phyloP scores from a whole-genome alignment of 1,140 invertebrate genomes.

The Hypsibius dujardini region DNA sequence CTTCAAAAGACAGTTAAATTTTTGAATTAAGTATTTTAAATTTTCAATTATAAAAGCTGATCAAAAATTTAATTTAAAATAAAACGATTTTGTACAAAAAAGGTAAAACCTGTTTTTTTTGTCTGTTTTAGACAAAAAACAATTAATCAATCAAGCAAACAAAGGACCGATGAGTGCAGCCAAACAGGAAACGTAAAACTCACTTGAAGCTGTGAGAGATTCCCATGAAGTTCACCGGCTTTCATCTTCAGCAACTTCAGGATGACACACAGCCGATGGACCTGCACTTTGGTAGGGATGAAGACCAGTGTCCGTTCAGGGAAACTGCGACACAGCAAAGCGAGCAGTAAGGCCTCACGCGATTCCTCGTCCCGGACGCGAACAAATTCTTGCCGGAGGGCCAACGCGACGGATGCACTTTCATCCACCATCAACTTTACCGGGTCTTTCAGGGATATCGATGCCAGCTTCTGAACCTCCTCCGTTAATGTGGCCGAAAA shows the following conservation, averaged over 20 bases:
- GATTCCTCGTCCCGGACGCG: conserved; percentile 46
- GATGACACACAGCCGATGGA: conserved; percentile 72
- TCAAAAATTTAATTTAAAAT: no score
- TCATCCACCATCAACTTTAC: conserved; percentile 77
- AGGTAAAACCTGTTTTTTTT: no score
- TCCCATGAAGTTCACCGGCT: conserved; percentile 83
- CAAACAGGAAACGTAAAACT: neutral
- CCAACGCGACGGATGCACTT: conserved; percentile 83
- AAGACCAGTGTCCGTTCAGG: conserved; percentile 79
- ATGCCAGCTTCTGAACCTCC: conserved; percentile 74
- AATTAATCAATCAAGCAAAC: conserved; percentile 17
- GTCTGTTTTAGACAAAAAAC: no score
- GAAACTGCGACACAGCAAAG: conserved; percentile 81
- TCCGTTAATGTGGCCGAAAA: conserved; percentile 99
- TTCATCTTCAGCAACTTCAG: conserved; percentile 66
- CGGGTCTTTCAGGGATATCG: conserved; percentile 72
- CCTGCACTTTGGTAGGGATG: conserved; percentile 83
- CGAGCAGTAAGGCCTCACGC: conserved; percentile 43
- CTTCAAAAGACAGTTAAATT: conserved; percentile 20
- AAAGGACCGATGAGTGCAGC: conserved; percentile 12
- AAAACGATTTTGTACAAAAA: no score
- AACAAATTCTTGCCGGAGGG: conserved; percentile 88
- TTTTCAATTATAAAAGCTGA: no score
- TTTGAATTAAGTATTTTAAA: no score
- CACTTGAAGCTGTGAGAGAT: conserved; percentile 60